Base-by-base conservation (phyloP, 2,797 vertebrate genomes). In the Borostomias antarcticus region DNA sequence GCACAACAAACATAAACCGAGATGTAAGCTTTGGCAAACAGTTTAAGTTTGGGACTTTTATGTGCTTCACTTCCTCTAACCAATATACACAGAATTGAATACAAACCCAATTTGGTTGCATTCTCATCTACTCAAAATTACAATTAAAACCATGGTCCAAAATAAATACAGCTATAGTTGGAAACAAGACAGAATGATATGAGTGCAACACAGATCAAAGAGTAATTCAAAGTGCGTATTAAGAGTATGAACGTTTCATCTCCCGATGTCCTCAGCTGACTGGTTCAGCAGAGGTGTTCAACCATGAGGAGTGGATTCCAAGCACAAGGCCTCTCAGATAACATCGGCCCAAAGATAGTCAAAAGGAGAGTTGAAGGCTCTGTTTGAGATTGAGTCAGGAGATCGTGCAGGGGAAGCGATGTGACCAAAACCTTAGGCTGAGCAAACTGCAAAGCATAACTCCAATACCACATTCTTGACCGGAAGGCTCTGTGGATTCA, bases 391-490 rank as follows among this genome's bases (percentile, higher is more conserved):
- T 3, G 13, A 51, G 54, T 30, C 19, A 37, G 32, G 56, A 37
- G 56, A 35, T 58, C 23, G n/a, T 33, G 4, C 9, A 6, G n/a
- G 1, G 19, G 29, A 58, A 25, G 11, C 4, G 13, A 5, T 40
- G 40, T n/a, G 40, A 33, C 32, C 10, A 33, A 30, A 52, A 23
- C 8, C 2, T 19, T 57, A 29, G 1, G n/a, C 0, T 33, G 40
- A 17, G 17, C 25, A 10, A 52, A 10, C 23, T 26, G 19, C 21
- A 52, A 23, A 52, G 10, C 50, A 25, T 58, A 69, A 15, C 40
- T 43, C 13, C 33, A 50, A 62, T 70, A 35, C 47, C 58, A 68
- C 67, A 64, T 57, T 57, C 67, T 61, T 29, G 21, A 26, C 37
- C 8, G 40, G 6, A 13, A 45, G 40, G n/a, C 25, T 29, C 26